Evolutionary conservation across 2,888 invertebrate genomes (phyloP), one percentile per base, ranked within the genome.

Genomic region (Mythimna impura): DNA sequence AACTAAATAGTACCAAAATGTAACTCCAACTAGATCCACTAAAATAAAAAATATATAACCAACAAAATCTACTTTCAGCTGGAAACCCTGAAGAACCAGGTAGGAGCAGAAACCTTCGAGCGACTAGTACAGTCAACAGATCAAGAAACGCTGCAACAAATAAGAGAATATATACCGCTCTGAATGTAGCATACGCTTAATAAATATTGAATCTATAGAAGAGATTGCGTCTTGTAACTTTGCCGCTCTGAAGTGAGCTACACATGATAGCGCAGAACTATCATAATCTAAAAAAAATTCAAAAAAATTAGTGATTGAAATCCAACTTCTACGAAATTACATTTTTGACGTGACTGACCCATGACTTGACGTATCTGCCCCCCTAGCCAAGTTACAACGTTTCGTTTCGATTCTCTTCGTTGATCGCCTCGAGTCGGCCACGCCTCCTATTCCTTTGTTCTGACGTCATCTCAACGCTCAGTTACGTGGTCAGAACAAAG

Each of bases 21-120:
- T 6, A 20, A 47, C n/a, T 50, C 50, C 6, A 47, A 47, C 20
- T 20, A 7, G 7, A 22, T 10, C 1, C 0, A 8, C 9, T 22
- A 9, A 52, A 57, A 20, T 1, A 10, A 58, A 34, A 5, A 2
- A 30, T 3, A 30, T 30, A 30, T 58, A 58, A 61, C 1, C 14
- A 61, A 9, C 4, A 17, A 61, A 6, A 25, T 47, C 10, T 1
- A 1, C 20, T 95, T 95, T 36, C 96, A 98, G 97, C 92, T 98
- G 83, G 96, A 96, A 80, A 97, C 97, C 25, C 94, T 99, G 76
- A 97, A 97, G 88, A 96, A 96, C 76, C 97, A 98, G 91, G 94
- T 98, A n/a, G 99, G 99, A 1, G 96, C 97, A n/a, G 97, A 97
- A 63, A 97, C 97, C 14, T 99, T 98, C 91, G 97, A 98, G 73